Evolutionary conservation across 2,888 invertebrate genomes (phyloP).

Genomic region (Sussaba pulchella): DNA sequence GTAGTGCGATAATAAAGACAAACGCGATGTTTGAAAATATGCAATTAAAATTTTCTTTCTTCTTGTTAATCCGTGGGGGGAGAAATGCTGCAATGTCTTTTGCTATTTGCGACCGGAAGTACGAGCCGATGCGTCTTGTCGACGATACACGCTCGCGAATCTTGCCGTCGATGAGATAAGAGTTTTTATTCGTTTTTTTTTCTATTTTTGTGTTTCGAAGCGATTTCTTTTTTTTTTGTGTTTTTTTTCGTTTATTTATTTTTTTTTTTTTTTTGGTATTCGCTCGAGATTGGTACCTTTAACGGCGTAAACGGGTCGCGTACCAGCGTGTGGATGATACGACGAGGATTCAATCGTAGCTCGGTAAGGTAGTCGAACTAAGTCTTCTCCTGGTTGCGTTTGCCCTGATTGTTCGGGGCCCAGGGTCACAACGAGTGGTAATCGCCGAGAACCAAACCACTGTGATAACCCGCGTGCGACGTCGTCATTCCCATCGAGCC

Average conservation of each 20-base stretch:
- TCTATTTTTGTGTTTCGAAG: not conserved
- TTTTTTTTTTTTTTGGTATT: slow-evolving; percentile 45
- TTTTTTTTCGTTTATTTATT: slow-evolving; percentile 7
- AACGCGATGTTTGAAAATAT: slow-evolving; percentile 14
- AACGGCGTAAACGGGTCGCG: slow-evolving; percentile 8
- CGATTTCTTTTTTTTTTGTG: not conserved
- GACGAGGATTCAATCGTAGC: not conserved
- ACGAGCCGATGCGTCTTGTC: not conserved
- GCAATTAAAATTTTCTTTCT: not conserved
- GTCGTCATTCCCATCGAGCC: slow-evolving; percentile 83
- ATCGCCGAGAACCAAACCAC: slow-evolving; percentile 82
- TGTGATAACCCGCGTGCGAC: slow-evolving; percentile 81
- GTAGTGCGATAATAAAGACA: slow-evolving; percentile 12
- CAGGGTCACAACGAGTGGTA: slow-evolving; percentile 84
- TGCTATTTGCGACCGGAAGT: slow-evolving; percentile 67
- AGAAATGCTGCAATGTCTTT: slow-evolving; percentile 79
- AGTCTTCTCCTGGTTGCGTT: slow-evolving; percentile 82
- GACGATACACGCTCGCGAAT: slow-evolving; percentile 24
- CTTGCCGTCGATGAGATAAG: slow-evolving; percentile 16
- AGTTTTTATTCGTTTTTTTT: not conserved
- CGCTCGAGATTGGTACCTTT: slow-evolving; percentile 41
- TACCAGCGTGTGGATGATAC: too few species aligned
- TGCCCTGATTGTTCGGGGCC: slow-evolving; percentile 80
- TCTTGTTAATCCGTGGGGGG: slow-evolving; percentile 33
- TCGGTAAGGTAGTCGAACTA: slow-evolving; percentile 64